These are phyloP conservation scores for Ageneiosus marmoratus DNA, from an alignment of 2,113 vertebrate genomes.

Conservation along the genomic window DNA sequence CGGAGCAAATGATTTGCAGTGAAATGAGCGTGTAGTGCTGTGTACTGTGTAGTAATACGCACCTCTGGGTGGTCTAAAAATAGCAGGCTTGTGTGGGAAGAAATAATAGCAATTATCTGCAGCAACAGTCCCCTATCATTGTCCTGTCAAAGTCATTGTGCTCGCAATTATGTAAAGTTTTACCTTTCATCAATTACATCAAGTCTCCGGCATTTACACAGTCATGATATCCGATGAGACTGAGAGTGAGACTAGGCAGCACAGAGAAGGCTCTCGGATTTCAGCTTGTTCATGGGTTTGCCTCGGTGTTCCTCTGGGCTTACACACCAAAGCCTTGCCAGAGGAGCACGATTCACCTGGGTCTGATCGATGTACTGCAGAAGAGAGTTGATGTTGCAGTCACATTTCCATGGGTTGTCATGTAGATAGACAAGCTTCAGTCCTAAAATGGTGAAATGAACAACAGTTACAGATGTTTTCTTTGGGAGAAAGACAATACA, in stretches of 20 bases:
- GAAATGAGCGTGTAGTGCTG: conserved; percentile 10
- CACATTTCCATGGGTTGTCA: conserved; percentile 74
- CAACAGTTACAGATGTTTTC: not conserved
- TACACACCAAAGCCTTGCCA: conserved; percentile 57
- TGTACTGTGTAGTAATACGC: conserved; percentile 17
- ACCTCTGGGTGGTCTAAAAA: conserved; percentile 40
- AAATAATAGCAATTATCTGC: conserved; percentile 60
- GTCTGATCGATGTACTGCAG: conserved; percentile 66
- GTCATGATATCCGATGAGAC: conserved; percentile 19
- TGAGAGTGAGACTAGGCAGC: conserved; percentile 38
- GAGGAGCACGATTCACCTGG: conserved; percentile 57
- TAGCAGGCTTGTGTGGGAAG: conserved; percentile 39
- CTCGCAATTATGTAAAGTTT: conserved; percentile 47
- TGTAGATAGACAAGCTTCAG: conserved; percentile 71
- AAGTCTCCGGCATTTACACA: conserved; percentile 42
- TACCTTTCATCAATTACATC: conserved; percentile 56
- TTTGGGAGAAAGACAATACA: not conserved
- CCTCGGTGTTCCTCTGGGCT: conserved; percentile 62
- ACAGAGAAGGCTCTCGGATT: conserved; percentile 57
- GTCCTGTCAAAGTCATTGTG: conserved; percentile 57
- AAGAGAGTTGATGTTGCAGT: conserved; percentile 70
- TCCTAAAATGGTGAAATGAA: conserved; percentile 50
- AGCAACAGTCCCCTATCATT: conserved; percentile 40
- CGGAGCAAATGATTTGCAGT: not conserved
- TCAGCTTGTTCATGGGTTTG: conserved; percentile 64